Evolutionary conservation across 2,797 vertebrate species (phyloP), one percentile per base, ranked within the genome.

Genomic region (Brotula barbata): DNA sequence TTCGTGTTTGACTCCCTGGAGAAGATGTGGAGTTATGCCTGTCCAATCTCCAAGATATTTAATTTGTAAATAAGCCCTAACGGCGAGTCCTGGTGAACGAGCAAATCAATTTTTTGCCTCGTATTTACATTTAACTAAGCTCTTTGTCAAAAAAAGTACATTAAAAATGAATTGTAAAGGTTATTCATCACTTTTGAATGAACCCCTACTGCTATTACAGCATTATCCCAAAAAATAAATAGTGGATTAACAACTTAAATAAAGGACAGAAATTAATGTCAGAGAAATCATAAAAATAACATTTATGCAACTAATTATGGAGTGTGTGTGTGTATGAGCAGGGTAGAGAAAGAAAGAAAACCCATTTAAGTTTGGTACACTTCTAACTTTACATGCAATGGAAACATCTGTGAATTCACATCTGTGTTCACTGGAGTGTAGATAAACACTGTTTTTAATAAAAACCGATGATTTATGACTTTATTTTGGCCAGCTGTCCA

Each of bases 231-330:
- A 23, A 42, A 2, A 46, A 44, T 4, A 28, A 43, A 49, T 11
- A 23, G 3, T 56, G 16, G 2, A 25, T 43, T 54, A 42, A 42
- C 16, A n/a, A n/a, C n/a, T 55, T 49, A 57, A 3, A 37, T 44
- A 7, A 36, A 15, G 47, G 45, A 14, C 49, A 36, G 1, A 45
- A 25, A 1, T 17, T 11, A 4, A 14, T n/a, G 9, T 31, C 11
- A 31, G 20, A 11, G 40, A 62, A n/a, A 37, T 43, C 20, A 39
- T 21, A 7, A 31, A 10, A 19, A 5, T 2, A 37, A 16, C 13
- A 31, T 21, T 41, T 9, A 13, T 14, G 6, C n/a, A n/a, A n/a
- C n/a, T n/a, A n/a, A n/a, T n/a, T n/a, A 21, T 11, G 9, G 41
- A 16, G 13, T 4, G 6, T 43, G 6, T 51, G 0, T 50, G 6